Conservation (phyloP, 2,888 invertebrate species). For the Pseudococcus jackbeardsleyi region DNA sequence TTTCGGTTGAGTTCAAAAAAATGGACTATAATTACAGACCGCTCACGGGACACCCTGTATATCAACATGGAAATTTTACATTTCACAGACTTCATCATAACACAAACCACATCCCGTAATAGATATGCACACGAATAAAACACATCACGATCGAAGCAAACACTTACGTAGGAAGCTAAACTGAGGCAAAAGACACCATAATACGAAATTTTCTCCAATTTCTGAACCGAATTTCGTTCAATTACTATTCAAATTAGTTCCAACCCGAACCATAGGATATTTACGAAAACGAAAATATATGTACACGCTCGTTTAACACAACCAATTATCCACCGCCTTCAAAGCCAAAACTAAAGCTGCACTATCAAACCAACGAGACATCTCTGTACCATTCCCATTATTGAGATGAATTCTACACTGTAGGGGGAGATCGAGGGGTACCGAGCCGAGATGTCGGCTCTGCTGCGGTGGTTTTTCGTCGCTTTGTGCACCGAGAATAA, state of each 20-base stretch:
- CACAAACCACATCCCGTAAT: too few relatives aligned
- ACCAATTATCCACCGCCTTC: not conserved
- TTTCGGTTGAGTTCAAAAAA: too few relatives aligned
- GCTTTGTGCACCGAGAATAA: not conserved
- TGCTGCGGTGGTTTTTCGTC: not conserved
- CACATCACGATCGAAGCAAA: too few relatives aligned
- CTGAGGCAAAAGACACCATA: too few relatives aligned
- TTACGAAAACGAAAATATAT: not conserved
- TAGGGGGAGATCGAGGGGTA: not conserved
- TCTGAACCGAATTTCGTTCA: not conserved
- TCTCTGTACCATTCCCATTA: not conserved
- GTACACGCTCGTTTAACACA: not conserved
- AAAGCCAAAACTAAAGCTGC: not conserved
- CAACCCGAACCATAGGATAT: not conserved
- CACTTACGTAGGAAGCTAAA: too few relatives aligned
- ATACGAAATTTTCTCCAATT: too few relatives aligned
- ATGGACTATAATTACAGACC: too few relatives aligned
- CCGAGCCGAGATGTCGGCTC: not conserved
- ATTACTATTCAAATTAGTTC: not conserved
- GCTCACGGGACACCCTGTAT: too few relatives aligned
- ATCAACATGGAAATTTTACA: too few relatives aligned
- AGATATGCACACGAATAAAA: too few relatives aligned
- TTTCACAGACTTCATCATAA: too few relatives aligned
- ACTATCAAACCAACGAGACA: not conserved
- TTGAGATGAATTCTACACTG: not conserved